These are phyloP conservation scores for Papilio machaon DNA, from an alignment of 1,140 invertebrate genomes.

Conservation along the genomic window DNA sequence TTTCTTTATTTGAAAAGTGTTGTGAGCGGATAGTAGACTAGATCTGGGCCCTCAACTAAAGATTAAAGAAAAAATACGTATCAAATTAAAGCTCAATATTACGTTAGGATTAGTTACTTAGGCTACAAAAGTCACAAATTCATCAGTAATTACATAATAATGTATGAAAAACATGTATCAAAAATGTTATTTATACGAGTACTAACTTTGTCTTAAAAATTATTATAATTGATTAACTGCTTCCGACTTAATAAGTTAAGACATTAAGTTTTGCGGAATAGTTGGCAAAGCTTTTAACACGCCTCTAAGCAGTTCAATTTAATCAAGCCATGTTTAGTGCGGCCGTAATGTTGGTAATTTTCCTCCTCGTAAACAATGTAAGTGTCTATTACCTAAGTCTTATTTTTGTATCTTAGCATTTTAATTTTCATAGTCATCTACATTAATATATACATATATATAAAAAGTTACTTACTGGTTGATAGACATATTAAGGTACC, in stretches of 20 bases:
- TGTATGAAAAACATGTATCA: too few relatives aligned
- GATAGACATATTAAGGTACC: too few relatives aligned
- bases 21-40: too few relatives aligned
- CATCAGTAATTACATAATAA: too few relatives aligned
- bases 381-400: constrained; percentile 13
- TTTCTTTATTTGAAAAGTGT: not conserved
- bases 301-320: constrained; percentile 25
- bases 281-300: constrained; percentile 27
- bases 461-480: too few relatives aligned
- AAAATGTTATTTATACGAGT: too few relatives aligned
- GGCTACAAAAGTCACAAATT: too few relatives aligned
- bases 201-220: not conserved
- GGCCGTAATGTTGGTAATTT: constrained; percentile 9
- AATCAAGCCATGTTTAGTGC: constrained; percentile 29
- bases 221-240: not conserved
- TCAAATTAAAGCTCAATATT: too few relatives aligned
- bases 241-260: not conserved
- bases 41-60: too few relatives aligned
- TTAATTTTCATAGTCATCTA: constrained; percentile 10
- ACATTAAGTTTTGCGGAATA: not conserved
- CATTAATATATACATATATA: too few relatives aligned
- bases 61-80: too few relatives aligned
- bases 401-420: constrained; percentile 5
- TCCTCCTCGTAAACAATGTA: constrained; percentile 1
- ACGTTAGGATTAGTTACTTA: too few relatives aligned